Evolutionary conservation across 2,113 vertebrate species (phyloP).

Genomic region (Craseonycteris thonglongyai): DNA sequence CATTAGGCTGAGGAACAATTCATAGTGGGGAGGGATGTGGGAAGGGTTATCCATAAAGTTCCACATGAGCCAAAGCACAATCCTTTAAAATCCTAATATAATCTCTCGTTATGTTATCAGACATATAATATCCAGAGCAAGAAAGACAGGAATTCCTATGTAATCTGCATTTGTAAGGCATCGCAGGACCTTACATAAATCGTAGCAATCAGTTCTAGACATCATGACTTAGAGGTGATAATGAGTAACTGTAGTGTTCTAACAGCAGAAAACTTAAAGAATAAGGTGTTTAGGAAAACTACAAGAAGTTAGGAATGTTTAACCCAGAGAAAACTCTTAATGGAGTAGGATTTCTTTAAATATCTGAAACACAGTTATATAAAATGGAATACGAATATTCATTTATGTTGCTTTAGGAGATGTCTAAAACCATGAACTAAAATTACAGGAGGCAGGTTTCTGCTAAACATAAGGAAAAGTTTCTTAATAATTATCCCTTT

Average conservation of each 20-base stretch:
- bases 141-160: neutral
- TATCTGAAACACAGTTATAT: neutral
- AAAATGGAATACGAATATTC: neutral
- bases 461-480: neutral
- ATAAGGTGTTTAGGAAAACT: neutral
- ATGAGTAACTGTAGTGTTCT: neutral
- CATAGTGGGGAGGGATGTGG: rapidly evolving
- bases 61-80: neutral
- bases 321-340: neutral
- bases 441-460: neutral
- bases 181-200: neutral
- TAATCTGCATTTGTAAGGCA: neutral
- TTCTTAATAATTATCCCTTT: conserved; percentile 4
- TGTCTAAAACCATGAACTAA: neutral
- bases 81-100: neutral
- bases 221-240: neutral
- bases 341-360: neutral
- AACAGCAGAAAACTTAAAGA: neutral
- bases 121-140: neutral
- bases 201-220: neutral
- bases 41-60: neutral
- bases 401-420: neutral
- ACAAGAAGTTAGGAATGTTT: neutral
- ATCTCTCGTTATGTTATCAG: neutral
- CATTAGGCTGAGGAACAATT: neutral